phyloP scores from a whole-genome alignment of 2,797 vertebrate species.

The Pangasius sanitwongsei region DNA sequence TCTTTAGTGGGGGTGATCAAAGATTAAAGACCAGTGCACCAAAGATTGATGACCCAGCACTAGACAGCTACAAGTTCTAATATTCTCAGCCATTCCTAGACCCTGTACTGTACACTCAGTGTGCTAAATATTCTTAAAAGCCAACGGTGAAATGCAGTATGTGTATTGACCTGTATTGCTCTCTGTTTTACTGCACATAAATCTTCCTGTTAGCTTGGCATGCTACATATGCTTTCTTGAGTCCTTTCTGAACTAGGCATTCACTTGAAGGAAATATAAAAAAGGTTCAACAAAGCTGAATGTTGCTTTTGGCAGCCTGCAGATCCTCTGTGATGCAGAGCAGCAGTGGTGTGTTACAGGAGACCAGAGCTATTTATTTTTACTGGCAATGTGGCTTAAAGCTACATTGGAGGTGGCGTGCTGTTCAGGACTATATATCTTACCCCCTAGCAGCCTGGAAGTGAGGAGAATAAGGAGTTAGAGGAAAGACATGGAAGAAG shows the following conservation, averaged over 20 bases:
- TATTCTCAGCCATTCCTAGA: neutral
- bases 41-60: neutral
- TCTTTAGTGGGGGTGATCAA: neutral
- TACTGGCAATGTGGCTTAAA: constrained; percentile 68
- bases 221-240: constrained; percentile 5
- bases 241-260: neutral
- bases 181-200: constrained; percentile 25
- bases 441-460: constrained; percentile 68
- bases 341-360: constrained; percentile 29
- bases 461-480: constrained; percentile 37
- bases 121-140: neutral
- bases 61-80: neutral
- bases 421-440: constrained; percentile 68
- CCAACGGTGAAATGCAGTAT: neutral
- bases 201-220: constrained; percentile 19
- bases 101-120: neutral
- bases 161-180: constrained; percentile 1
- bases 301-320: constrained; percentile 30
- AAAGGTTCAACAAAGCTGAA: constrained; percentile 37
- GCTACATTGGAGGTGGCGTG: constrained; percentile 70
- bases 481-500: constrained; percentile 23
- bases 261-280: constrained; percentile 34
- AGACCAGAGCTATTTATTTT: constrained; percentile 68
- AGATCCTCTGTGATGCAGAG: constrained; percentile 30
- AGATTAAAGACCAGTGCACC: neutral